These are phyloP conservation scores for Gambelia wislizenii DNA, from an alignment of 2,797 vertebrate genomes.

Conservation along the genomic window DNA sequence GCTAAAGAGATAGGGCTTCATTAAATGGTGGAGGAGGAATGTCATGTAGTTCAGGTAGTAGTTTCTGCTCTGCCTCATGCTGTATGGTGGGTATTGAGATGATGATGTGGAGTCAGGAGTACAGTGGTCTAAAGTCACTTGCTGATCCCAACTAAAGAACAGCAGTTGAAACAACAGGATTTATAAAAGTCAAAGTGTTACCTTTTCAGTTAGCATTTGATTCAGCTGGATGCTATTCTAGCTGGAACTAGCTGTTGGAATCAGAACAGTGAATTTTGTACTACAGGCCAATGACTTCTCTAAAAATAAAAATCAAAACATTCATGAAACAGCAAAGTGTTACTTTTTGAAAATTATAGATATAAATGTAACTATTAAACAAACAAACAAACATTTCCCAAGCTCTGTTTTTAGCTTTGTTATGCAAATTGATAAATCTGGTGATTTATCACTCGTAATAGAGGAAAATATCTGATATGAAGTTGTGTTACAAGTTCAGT, in stretches of 20 bases:
- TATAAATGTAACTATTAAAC: too few relatives aligned
- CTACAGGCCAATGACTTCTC: background rate
- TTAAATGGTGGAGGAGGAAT: background rate
- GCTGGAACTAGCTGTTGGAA: too few relatives aligned
- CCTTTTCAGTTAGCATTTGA: too few relatives aligned
- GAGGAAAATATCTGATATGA: background rate
- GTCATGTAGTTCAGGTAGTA: background rate
- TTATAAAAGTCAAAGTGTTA: too few relatives aligned
- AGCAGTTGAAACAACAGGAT: background rate
- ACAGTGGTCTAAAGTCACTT: too few relatives aligned
- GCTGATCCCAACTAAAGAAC: too few relatives aligned
- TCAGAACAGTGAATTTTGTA: background rate
- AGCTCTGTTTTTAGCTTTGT: background rate
- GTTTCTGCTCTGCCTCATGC: background rate
- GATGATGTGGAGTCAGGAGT: background rate
- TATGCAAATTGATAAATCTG: conserved; percentile 5
- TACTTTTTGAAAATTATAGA: too few relatives aligned
- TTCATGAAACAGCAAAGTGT: background rate
- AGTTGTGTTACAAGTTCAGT: background rate
- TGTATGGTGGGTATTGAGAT: background rate
- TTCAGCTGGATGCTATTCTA: too few relatives aligned
- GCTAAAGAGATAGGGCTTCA: background rate
- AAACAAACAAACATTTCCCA: background rate
- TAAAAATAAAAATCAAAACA: background rate
- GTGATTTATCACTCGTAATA: background rate